A percentile compares a stretch with the other conserved stretches of the same genome.
These are phyloP conservation scores for Actinia tenebrosa DNA, from an alignment of 64 coral and sea anemone species.

Conservation along the genomic window DNA sequence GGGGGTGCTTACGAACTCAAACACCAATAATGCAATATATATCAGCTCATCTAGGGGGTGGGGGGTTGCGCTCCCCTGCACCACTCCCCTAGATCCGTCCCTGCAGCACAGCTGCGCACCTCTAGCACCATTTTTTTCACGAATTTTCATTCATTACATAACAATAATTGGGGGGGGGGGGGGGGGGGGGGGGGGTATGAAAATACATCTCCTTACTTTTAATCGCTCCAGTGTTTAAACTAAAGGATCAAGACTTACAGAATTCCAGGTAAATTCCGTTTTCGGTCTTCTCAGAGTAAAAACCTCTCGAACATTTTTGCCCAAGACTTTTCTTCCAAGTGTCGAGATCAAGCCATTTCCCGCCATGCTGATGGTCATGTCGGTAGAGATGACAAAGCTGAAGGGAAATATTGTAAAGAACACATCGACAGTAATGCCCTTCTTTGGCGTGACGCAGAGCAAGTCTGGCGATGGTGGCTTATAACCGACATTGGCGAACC, in stretches of 20 bases:
- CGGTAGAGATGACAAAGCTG: conserved; percentile 54
- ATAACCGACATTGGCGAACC: conserved; percentile 56
- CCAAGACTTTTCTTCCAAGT: conserved; percentile 58
- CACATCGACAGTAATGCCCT: conserved; percentile 40
- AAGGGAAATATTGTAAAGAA: conserved; percentile 85
- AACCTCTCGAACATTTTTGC: conserved; percentile 49
- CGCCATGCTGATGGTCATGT: conserved; percentile 68
- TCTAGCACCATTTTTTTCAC: no score
- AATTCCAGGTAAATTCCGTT: conserved; percentile 80
- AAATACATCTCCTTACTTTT: no score
- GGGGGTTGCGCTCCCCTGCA: no score
- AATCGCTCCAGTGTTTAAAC: not conserved
- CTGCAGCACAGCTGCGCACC: no score
- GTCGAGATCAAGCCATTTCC: conserved; percentile 57
- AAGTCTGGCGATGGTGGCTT: conserved; percentile 40
- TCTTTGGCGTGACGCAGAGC: conserved; percentile 23
- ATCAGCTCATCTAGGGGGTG: no score
- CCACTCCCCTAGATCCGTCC: no score
- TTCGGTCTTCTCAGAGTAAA: conserved; percentile 82
- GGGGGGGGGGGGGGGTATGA: no score
- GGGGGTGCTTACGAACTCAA: no score
- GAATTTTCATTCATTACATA: no score
- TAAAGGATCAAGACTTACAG: conserved; percentile 28
- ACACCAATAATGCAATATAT: no score
- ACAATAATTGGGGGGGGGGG: no score